Evolutionary conservation across 2,888 invertebrate genomes (phyloP), one percentile per base, ranked within the genome.

Genomic region (Troilus luridus): DNA sequence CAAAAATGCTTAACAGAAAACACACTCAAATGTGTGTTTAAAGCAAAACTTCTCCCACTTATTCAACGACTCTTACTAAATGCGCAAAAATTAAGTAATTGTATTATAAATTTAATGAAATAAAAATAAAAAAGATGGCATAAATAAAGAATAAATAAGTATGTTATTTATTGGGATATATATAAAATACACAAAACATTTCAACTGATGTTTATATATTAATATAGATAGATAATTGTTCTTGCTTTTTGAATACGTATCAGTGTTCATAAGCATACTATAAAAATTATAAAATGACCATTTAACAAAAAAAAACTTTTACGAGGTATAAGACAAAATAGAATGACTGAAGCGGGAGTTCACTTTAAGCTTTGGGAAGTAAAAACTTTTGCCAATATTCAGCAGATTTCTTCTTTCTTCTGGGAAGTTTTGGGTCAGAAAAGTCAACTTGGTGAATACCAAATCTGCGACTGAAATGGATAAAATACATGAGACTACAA

Each of bases 391-490:
- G 94, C 94, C 95, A 96, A 81, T 96, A 95, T 93, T 94, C 94
- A 11, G 96, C 96, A 19, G 97, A 97, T 88, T 95, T 94, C 94
- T 97, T 97, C 64, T 96, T 95, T 91, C 96, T 96, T 92, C 97
- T 95, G 81, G 96, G 95, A 93, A 96, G 95, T 92, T 96, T 95
- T 12, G 96, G 96, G 93, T 96, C 96, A 89, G 94, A 94, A 94
- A 97, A 97, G 94, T 97, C 96, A 67, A 97, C 96, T 93, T 96
- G 95, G 93, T 96, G 96, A 91, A 97, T 94, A 92, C 97, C 97
- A 94, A 97, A 97, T 94, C 96, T 96, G 94, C 95, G 96, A 19
- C 96, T 96, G 94, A 94, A 95, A 95, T 91, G 92, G 88, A 91
- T 89, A 19, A 72, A n/a, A 60, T 6, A 59, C 7, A 59, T 59